phyloP scores from a whole-genome alignment of 2,888 invertebrate species.

The Nemotelus nigrinus region DNA sequence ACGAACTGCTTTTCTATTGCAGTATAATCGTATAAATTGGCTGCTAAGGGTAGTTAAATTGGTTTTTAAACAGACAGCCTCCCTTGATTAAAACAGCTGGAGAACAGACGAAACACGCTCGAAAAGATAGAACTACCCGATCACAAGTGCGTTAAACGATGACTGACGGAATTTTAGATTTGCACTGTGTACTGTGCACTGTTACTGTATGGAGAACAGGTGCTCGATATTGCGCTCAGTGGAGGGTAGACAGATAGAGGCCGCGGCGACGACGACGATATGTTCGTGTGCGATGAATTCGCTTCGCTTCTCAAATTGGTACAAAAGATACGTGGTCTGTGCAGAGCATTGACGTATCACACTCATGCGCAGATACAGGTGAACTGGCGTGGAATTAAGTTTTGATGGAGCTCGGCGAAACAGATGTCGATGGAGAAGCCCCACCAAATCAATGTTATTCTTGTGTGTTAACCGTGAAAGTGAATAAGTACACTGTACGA shows the following conservation, averaged over 20 bases:
- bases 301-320: constrained; percentile 25
- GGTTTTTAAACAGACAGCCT: too few relatives aligned
- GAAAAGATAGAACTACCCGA: constrained; percentile 3
- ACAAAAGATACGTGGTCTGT: background rate
- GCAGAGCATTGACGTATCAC: constrained; percentile 36
- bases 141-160: constrained; percentile 7
- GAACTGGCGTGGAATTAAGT: constrained; percentile 38
- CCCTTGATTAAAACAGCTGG: too few relatives aligned
- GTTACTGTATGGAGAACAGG: constrained; percentile 29
- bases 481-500: constrained; percentile 28
- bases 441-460: background rate
- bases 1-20: constrained; percentile 23
- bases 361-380: constrained; percentile 45
- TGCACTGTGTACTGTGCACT: constrained; percentile 9
- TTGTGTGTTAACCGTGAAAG: background rate
- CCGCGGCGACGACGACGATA: background rate
- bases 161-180: constrained; percentile 34
- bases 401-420: constrained; percentile 34
- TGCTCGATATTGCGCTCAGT: constrained; percentile 39
- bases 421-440: constrained; percentile 15
- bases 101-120: too few relatives aligned
- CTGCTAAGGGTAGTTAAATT: too few relatives aligned
- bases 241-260: background rate
- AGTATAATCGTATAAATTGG: background rate
- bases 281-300: background rate